These are phyloP conservation scores for Trichogramma evanescens DNA, from an alignment of 2,888 invertebrate genomes.

Conservation along the genomic window DNA sequence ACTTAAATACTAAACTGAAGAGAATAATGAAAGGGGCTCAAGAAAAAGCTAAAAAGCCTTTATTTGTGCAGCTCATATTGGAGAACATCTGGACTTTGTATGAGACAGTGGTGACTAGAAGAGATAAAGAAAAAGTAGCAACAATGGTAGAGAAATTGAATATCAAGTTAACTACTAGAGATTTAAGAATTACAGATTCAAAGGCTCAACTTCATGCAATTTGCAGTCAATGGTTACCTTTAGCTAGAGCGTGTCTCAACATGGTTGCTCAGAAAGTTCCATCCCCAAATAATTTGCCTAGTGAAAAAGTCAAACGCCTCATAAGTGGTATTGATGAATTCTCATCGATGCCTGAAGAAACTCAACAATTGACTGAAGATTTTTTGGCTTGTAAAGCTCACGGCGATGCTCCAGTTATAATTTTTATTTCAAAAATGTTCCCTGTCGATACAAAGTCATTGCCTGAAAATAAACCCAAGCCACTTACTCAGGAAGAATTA, in stretches of 20 bases:
- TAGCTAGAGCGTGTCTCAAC: slow-evolving; percentile 73
- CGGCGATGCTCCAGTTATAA: slow-evolving; percentile 61
- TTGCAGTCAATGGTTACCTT: slow-evolving; percentile 82
- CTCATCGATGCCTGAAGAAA: slow-evolving; percentile 60
- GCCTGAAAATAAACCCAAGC: slow-evolving; percentile 73
- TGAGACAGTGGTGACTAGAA: slow-evolving; percentile 68
- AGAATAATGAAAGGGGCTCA: slow-evolving; percentile 80
- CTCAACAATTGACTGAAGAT: slow-evolving; percentile 63
- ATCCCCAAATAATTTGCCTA: slow-evolving; percentile 66
- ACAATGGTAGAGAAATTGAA: slow-evolving; percentile 69
- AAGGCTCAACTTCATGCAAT: slow-evolving; percentile 74
- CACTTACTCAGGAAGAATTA: slow-evolving; percentile 70
- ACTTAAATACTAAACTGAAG: slow-evolving; percentile 77
- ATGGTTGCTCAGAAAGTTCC: slow-evolving; percentile 79
- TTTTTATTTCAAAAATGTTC: slow-evolving; percentile 84
- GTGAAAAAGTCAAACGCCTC: slow-evolving; percentile 74
- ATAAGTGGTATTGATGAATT: slow-evolving; percentile 67
- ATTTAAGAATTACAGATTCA: slow-evolving; percentile 71
- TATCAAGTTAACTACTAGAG: slow-evolving; percentile 67
- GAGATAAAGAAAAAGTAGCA: slow-evolving; percentile 67
- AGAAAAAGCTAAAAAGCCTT: slow-evolving; percentile 83
- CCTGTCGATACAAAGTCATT: slow-evolving; percentile 67
- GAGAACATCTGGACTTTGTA: slow-evolving; percentile 90
- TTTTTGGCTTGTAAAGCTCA: slow-evolving; percentile 63
- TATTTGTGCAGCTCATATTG: slow-evolving; percentile 86